phyloP scores from a whole-genome alignment of 2,113 vertebrate genomes.

The Vicugna pacos region DNA sequence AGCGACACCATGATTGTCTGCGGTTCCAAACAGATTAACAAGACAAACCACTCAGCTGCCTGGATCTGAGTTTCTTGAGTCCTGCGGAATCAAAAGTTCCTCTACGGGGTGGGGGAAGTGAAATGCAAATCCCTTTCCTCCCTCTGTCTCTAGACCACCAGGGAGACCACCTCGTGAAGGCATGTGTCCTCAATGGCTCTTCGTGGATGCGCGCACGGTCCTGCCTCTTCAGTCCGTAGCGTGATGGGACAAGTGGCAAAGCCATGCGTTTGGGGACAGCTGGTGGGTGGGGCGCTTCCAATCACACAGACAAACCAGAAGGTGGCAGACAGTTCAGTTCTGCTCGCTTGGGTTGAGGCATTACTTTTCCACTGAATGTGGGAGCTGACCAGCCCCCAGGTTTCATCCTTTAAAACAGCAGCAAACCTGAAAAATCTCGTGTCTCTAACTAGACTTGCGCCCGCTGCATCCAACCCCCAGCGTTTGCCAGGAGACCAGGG shows the following conservation, averaged over 20 bases:
- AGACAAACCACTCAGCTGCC: fast-evolving
- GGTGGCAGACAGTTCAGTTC: fast-evolving
- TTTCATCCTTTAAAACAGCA: neutral
- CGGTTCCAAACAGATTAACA: fast-evolving
- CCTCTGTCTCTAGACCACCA: fast-evolving
- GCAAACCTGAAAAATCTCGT: neutral
- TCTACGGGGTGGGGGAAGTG: too few relatives aligned
- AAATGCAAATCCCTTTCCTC: neutral
- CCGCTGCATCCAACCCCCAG: fast-evolving
- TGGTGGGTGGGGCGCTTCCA: fast-evolving
- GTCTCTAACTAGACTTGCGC: too few relatives aligned
- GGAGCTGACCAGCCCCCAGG: neutral
- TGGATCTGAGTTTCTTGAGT: neutral
- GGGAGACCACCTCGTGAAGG: fast-evolving
- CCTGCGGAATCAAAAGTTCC: neutral
- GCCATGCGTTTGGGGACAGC: fast-evolving
- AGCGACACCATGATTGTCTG: fast-evolving
- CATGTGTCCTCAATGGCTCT: fast-evolving
- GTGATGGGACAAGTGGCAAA: fast-evolving
- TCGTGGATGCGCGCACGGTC: fast-evolving
- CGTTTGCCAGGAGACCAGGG: neutral
- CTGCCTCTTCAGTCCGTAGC: fast-evolving
- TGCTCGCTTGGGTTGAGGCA: fast-evolving
- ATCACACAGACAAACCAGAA: fast-evolving
- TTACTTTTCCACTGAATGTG: fast-evolving